These are phyloP conservation scores for Latrodectus elegans DNA, from an alignment of 2,888 invertebrate species.

Conservation along the genomic window DNA sequence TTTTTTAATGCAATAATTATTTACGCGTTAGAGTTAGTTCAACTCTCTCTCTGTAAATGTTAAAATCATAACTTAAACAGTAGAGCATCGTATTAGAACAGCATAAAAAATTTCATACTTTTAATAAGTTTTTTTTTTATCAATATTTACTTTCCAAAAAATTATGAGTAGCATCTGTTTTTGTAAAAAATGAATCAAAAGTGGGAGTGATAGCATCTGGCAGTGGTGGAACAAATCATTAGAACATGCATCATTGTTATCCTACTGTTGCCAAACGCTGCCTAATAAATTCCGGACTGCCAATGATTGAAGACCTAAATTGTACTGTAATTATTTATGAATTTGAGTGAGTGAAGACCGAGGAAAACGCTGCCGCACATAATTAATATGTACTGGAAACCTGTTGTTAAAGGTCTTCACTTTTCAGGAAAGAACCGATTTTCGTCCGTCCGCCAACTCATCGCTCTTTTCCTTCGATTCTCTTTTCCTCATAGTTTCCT, in stretches of 20 bases:
- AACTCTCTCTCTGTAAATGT: too few relatives aligned
- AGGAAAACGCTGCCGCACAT: slow-evolving; percentile 61
- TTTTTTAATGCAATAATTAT: too few relatives aligned
- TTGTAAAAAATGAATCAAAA: slow-evolving; percentile 6
- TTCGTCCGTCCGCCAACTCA: slow-evolving; percentile 21
- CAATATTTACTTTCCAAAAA: too few relatives aligned
- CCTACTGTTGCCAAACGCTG: slow-evolving; percentile 63
- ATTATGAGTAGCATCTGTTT: too few relatives aligned
- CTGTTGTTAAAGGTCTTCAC: slow-evolving; percentile 67
- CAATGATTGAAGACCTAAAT: slow-evolving; percentile 63
- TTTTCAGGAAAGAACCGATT: slow-evolving; percentile 66
- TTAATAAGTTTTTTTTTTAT: too few relatives aligned
- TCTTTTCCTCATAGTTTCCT: slow-evolving; percentile 56
- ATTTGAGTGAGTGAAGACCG: slow-evolving; percentile 58
- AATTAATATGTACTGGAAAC: slow-evolving; percentile 67
- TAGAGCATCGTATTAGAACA: too few relatives aligned
- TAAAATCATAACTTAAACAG: too few relatives aligned
- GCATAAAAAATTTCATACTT: too few relatives aligned
- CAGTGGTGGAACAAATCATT: slow-evolving; percentile 55
- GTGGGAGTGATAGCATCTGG: slow-evolving; percentile 48
- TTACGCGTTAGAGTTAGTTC: too few relatives aligned
- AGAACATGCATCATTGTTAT: slow-evolving; percentile 64
- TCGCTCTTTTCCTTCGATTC: slow-evolving; percentile 48
- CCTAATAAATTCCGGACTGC: slow-evolving; percentile 66
- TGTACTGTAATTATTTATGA: slow-evolving; percentile 67